These are phyloP conservation scores for Pelobates fuscus DNA, from an alignment of 2,113 vertebrate species.

Conservation along the genomic window DNA sequence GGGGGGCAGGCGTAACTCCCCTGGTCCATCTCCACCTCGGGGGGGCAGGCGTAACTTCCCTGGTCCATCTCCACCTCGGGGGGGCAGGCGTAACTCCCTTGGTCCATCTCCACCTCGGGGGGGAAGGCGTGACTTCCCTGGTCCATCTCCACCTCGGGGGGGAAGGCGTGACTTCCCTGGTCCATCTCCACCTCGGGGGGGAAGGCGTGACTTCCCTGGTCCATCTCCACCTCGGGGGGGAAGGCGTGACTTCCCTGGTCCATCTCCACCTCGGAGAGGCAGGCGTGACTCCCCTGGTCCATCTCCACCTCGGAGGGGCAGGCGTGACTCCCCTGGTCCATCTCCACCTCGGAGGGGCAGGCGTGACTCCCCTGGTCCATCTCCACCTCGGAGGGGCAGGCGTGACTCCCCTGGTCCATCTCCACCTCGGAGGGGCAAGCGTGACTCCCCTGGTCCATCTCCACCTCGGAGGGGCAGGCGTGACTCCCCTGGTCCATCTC, in stretches of 20 bases:
- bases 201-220: neutral
- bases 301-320: neutral
- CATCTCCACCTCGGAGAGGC: neutral
- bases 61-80: constrained; percentile 29
- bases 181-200: accelerated
- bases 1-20: neutral
- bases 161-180: neutral
- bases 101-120: neutral
- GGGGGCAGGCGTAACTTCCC: constrained; percentile 46
- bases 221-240: accelerated
- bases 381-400: constrained; percentile 8
- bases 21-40: neutral
- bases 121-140: constrained; percentile 30
- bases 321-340: constrained; percentile 50
- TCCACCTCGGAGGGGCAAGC: neutral
- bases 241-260: neutral
- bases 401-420: constrained; percentile 37
- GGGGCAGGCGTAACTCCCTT: constrained; percentile 44
- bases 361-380: constrained; percentile 16
- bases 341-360: constrained; percentile 42
- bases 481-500: too few species aligned
- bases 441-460: constrained; percentile 53
- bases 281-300: neutral
- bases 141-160: constrained; percentile 18
- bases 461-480: too few species aligned